Percentiles rank a stretch among this genome's conserved stretches.
Evolutionary conservation across 1,140 invertebrate species (phyloP).

Genomic region (Nephila pilipes): DNA sequence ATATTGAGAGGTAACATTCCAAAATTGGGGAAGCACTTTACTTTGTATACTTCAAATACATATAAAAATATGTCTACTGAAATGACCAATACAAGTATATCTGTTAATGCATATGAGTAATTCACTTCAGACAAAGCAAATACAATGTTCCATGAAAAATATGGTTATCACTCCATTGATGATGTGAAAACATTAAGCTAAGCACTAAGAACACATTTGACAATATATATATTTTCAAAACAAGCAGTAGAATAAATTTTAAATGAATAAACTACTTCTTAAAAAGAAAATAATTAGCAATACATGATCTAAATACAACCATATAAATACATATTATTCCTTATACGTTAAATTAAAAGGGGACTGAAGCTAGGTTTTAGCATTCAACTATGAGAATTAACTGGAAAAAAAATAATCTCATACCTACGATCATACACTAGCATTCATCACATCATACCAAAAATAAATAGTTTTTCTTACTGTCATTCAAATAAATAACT

Average conservation of each 20-base stretch:
- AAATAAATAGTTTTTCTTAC: constrained; percentile 69
- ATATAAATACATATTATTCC: background rate
- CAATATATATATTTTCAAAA: background rate
- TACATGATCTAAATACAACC: background rate
- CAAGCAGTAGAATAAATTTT: background rate
- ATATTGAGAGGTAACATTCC: background rate
- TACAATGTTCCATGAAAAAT: background rate
- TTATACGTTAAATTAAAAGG: background rate
- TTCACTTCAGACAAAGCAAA: background rate
- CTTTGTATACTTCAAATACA: background rate
- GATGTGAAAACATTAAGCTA: background rate
- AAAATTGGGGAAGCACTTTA: background rate
- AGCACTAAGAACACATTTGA: background rate
- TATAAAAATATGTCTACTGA: constrained; percentile 6
- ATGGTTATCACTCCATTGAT: background rate
- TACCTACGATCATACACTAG: background rate
- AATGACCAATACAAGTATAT: background rate
- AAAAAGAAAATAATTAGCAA: background rate
- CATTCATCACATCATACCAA: constrained; percentile 58
- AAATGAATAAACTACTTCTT: background rate
- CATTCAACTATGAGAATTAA: background rate
- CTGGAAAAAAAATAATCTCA: background rate
- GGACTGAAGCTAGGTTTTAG: background rate
- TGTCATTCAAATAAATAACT: constrained; percentile 74
- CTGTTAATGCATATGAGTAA: background rate